Base-by-base conservation (phyloP, 2,113 vertebrate genomes). In the Brachionichthys hirsutus region DNA sequence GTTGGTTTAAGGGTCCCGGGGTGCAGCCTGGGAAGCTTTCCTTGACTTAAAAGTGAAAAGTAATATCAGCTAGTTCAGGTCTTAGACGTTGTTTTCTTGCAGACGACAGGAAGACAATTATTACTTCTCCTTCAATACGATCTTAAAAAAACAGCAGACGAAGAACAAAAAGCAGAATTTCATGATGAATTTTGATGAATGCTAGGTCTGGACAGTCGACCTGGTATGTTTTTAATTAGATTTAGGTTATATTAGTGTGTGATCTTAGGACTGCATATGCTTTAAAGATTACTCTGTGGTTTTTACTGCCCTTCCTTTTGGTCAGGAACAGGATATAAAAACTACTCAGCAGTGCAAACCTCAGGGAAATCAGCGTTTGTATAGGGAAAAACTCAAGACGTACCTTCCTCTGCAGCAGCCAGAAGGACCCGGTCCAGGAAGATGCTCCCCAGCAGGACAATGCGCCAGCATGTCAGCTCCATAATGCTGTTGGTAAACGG, bases 401-500 rank as follows among this genome's bases (percentile, higher is more conserved):
- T 73, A 92, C 91, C 91, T 89, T 92, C 91, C 48, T 90, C 89
- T 75, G 89, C 89, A 73, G 71, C 68, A 41, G 61, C 74, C 73
- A 66, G 67, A 7, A 60, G 70, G 60, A 71, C 15, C 71, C 72
- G 76, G 30, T 77, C 67, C 54, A 86, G 58, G 49, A 89, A 16
- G 70, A 90, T 30, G 67, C 68, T 62, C 44, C 83, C 85, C 61
- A 92, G 71, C 54, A 84, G 77, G 53, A 84, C 67, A 35, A 85
- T 6, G 71, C 62, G 72, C 68, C 56, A 64, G 61, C 47, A 63
- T 44, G 79, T 80, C 81, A 89, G 77, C 84, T 88, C 85, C 91
- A 92, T 92, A 3, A 16, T 72, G 73, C 9, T 54, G 51, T 4
- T 10, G 6, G 22, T 10, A 30, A 43, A 44, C 20, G 44, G 46